These are phyloP conservation scores for Drosophila tripunctata DNA, from an alignment of 2,888 invertebrate species.

Conservation along the genomic window DNA sequence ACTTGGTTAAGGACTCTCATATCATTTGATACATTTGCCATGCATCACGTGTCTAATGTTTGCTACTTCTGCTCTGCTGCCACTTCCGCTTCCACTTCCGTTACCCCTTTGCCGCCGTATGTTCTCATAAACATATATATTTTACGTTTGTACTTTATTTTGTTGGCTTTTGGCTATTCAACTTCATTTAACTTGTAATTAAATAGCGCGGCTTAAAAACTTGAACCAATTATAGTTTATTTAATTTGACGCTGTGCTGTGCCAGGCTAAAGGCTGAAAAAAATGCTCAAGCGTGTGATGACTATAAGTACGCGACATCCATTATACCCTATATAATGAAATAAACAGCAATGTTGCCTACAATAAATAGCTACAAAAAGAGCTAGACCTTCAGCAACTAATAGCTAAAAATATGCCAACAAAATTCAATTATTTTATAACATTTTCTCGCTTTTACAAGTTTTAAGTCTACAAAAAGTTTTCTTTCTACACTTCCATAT, in stretches of 20 bases:
- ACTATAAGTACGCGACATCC: no score
- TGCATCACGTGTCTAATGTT: conserved; percentile 42
- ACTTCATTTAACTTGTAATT: conserved; percentile 68
- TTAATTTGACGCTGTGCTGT: conserved; percentile 54
- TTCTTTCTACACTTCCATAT: no score
- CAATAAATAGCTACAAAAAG: no score
- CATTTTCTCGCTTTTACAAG: no score
- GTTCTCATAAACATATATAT: conserved; percentile 23
- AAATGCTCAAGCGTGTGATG: background rate
- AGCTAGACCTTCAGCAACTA: no score
- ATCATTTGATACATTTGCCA: conserved; percentile 29
- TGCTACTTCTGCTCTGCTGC: background rate
- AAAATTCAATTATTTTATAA: no score
- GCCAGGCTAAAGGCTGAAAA: conserved; percentile 6
- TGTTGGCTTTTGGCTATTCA: conserved; percentile 45
- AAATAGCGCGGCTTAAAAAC: conserved; percentile 64
- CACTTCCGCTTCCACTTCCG: background rate
- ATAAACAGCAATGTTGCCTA: no score
- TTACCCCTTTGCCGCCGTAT: background rate
- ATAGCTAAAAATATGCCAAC: no score
- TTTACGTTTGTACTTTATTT: conserved; percentile 20
- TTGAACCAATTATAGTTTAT: conserved; percentile 78
- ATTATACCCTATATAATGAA: background rate
- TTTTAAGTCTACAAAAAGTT: no score
- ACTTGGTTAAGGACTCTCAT: conserved; percentile 1